Percentiles rank a stretch among this genome's conserved stretches.
Conservation (phyloP, 2,888 invertebrate genomes). For the Mimachlamys varia region DNA sequence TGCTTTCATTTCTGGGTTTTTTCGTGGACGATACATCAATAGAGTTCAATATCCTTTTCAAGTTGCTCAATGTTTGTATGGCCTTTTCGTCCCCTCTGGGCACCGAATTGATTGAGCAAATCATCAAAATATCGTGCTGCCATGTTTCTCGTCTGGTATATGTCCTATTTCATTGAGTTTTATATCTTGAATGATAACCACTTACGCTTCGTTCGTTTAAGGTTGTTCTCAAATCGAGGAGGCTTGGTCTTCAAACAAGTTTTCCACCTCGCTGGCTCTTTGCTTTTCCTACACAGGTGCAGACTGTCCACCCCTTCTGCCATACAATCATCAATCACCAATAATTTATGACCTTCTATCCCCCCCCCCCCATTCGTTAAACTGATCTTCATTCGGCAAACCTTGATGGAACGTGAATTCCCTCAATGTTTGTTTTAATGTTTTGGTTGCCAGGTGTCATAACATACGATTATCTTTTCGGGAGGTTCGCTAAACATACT, state of each 20-base stretch:
- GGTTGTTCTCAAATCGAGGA: background rate
- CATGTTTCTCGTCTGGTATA: background rate
- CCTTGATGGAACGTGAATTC: too few relatives aligned
- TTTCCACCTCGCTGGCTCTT: background rate
- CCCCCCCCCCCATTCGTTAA: too few relatives aligned
- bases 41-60: constrained; percentile 3
- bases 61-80: constrained; percentile 1
- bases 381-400: too few relatives aligned
- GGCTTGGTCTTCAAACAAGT: background rate
- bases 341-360: too few relatives aligned
- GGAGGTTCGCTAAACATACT: too few relatives aligned
- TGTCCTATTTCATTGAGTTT: background rate
- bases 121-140: background rate
- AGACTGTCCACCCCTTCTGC: too few relatives aligned
- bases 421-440: too few relatives aligned
- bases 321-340: too few relatives aligned
- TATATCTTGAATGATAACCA: background rate
- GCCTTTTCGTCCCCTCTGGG: constrained; percentile 6
- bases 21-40: background rate
- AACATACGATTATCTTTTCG: too few relatives aligned
- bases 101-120: background rate
- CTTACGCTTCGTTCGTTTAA: background rate
- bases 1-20: background rate
- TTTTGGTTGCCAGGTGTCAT: too few relatives aligned
- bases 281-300: constrained; percentile 29